Evolutionary conservation across 2,888 invertebrate genomes (phyloP), one percentile per base, ranked within the genome.

Genomic region (Azorinus chamasolen): DNA sequence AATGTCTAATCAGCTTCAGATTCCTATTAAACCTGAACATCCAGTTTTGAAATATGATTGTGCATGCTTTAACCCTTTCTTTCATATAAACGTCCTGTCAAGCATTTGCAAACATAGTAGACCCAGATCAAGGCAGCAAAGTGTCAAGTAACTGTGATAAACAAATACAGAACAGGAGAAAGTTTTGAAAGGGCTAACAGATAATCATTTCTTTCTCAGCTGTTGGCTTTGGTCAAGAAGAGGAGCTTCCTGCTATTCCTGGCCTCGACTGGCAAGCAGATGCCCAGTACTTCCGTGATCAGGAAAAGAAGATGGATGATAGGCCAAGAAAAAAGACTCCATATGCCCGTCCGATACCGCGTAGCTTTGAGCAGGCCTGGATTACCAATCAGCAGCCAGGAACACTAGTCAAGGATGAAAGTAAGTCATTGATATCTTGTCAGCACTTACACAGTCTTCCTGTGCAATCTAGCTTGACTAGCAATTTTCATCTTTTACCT

Each of bases 281-380:
- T 73, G 84, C 83, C 43, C 75, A 85, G 59, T 84, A 83, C 37
- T 68, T 86, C 24, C 81, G 81, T 18, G 80, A 83, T 43, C 82
- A 87, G n/a, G 79, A 78, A 25, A 78, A 76, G 10, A 76, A 83
- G 41, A 76, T 77, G 12, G 79, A 85, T 18, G 85, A 84, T 20
- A 65, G 79, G 39, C 84, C 84, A 1, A 75, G 75, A 41, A 93
- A 93, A 79, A 94, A 94, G 91, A 97, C 97, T 64, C 98, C 98
- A 8, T 98, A 97, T 91, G 97, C 98, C 87, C 98, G 98, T 93
- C 98, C 98, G 18, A 98, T 99, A 92, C 98, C 98, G 2, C 95
- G 97, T 88, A 97, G 97, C 91, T 99, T 99, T 94, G 98, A 98
- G 94, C 97, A 97, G n/a, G 97, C 98, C 85, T 99, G 99, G 99